Percentiles rank a stretch among this genome's conserved stretches.
Conservation (phyloP, 1,140 invertebrate species). For the Zaprionus nigranus region DNA sequence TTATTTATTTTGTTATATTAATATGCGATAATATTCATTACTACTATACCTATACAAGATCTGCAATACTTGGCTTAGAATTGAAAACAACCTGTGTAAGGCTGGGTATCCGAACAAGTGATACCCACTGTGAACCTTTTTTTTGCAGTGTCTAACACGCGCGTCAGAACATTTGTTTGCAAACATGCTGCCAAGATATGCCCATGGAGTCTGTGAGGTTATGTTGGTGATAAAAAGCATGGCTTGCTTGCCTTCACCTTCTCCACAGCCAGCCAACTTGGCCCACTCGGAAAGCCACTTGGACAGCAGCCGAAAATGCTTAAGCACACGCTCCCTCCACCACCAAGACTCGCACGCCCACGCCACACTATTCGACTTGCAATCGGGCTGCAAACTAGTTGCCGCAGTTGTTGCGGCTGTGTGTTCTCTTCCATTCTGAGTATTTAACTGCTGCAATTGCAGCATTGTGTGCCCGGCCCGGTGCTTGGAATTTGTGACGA, state of each 20-base stretch:
- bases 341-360: background rate
- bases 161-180: slow-evolving; percentile 6
- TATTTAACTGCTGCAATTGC: slow-evolving; percentile 77
- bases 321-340: slow-evolving; percentile 5
- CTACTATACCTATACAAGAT: background rate
- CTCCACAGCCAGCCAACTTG: slow-evolving; percentile 35
- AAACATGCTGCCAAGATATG: slow-evolving; percentile 8
- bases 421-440: slow-evolving; percentile 55
- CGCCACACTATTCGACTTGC: background rate
- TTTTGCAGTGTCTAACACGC: slow-evolving; percentile 3
- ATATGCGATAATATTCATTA: too few species aligned
- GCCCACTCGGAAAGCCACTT: slow-evolving; percentile 42
- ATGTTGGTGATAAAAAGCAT: slow-evolving; percentile 36
- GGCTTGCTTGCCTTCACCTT: slow-evolving; percentile 52
- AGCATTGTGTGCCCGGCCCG: slow-evolving; percentile 47
- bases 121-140: slow-evolving; percentile 5
- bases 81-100: background rate
- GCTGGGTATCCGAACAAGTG: background rate
- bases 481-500: slow-evolving; percentile 59
- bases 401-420: slow-evolving; percentile 13
- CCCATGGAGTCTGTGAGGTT: slow-evolving; percentile 26
- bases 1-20: too few species aligned
- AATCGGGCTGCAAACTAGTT: slow-evolving; percentile 7
- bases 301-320: slow-evolving; percentile 9
- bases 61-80: background rate